Conservation (phyloP, 2,113 vertebrate species). For the Cricetomys ansorgei region DNA sequence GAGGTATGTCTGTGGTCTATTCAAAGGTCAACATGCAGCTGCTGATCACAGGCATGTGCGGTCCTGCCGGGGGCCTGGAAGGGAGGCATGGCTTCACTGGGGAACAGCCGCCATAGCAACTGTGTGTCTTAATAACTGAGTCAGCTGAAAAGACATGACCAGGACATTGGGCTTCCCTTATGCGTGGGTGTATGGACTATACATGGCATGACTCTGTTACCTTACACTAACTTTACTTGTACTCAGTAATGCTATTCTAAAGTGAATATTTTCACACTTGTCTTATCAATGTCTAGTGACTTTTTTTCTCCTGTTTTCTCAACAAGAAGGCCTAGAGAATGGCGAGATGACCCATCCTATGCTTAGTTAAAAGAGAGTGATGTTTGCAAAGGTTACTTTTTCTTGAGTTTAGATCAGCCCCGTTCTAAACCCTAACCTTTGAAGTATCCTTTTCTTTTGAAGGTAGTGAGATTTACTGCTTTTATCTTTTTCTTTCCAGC, state of each 20-base stretch:
- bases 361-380: constrained; percentile 37
- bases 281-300: not conserved
- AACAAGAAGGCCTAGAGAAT: not conserved
- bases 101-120: not conserved
- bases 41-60: not conserved
- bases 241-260: not conserved
- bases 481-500: constrained; percentile 76
- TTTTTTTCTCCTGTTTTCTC: not conserved
- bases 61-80: not conserved
- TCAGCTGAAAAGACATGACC: not conserved
- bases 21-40: not conserved
- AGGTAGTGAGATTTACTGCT: not conserved
- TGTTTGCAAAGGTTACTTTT: not conserved
- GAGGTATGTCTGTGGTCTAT: not conserved
- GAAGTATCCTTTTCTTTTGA: constrained; percentile 21
- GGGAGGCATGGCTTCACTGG: not conserved
- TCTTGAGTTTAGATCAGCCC: not conserved
- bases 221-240: not conserved
- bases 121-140: not conserved
- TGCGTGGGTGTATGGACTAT: not conserved
- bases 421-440: not conserved
- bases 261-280: constrained; percentile 17
- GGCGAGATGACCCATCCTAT: not conserved
- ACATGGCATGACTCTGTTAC: not conserved
- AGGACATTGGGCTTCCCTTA: not conserved